Conservation (phyloP, 92 coral and sea anemone genomes). For the Porites lobata region DNA sequence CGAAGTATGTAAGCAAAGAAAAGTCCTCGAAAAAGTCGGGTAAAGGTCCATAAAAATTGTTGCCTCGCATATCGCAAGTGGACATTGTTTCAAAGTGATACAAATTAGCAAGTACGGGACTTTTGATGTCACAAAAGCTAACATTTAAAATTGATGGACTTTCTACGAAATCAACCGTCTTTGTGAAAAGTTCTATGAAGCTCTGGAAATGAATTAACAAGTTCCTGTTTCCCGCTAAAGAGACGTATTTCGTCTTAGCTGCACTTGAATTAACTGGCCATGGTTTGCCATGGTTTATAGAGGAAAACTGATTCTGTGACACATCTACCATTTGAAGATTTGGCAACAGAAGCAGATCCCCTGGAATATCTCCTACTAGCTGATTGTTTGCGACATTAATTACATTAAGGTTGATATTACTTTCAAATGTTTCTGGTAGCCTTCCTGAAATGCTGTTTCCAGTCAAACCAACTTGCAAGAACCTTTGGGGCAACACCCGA, state of each 20-base stretch:
- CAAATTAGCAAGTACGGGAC: slow-evolving; percentile 22
- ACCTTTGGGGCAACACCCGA: slow-evolving; percentile 12
- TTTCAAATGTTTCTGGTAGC: slow-evolving; percentile 20
- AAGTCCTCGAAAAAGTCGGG: slow-evolving; percentile 17
- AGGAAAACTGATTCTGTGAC: slow-evolving; percentile 48
- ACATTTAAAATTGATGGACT: slow-evolving; percentile 53
- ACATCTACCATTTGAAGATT: slow-evolving; percentile 3
- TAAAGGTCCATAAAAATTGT: slow-evolving; percentile 59
- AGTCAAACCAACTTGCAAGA: slow-evolving; percentile 6
- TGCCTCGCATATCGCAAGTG: slow-evolving; percentile 58
- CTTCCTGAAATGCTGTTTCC: slow-evolving; percentile 65
- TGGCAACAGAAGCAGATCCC: not conserved
- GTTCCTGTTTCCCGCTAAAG: slow-evolving; percentile 60
- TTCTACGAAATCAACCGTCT: not conserved
- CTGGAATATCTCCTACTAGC: slow-evolving; percentile 65
- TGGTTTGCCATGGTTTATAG: slow-evolving; percentile 35
- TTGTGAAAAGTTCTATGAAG: slow-evolving; percentile 24
- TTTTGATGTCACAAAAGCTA: slow-evolving; percentile 57
- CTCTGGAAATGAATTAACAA: slow-evolving; percentile 44
- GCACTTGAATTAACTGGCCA: slow-evolving; percentile 1
- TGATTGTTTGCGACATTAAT: slow-evolving; percentile 61
- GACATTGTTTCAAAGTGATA: slow-evolving; percentile 25
- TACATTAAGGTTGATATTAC: slow-evolving; percentile 8
- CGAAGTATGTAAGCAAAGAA: slow-evolving; percentile 45
- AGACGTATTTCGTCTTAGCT: not conserved